Evolutionary conservation across 2,113 vertebrate genomes (phyloP), one percentile per base, ranked within the genome.

Genomic region (Piprites chloris): DNA sequence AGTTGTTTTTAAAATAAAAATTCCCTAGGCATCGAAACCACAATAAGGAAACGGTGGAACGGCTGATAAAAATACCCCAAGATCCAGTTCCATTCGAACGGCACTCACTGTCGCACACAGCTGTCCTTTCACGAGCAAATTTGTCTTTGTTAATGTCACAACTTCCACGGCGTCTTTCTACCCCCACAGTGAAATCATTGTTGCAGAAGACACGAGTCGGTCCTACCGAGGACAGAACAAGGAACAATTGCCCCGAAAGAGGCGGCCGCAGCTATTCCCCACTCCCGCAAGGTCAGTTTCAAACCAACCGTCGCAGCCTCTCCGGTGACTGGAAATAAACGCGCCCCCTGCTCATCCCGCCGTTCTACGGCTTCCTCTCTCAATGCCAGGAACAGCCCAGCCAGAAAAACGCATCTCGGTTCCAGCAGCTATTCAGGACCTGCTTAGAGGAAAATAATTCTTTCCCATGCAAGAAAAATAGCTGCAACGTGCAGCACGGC

Each of bases 211-310:
- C 67, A 89, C 13, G 55, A 63, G 76, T 97, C 71, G 15, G 88
- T 89, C 93, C 66, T 44, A 85, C 47, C 46, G 68, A 93, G 74
- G 96, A 91, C 66, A 18, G 94, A 97, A 97, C 91, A 95, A 96
- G 89, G 95, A 95, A 97, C 97, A 97, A 98, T 91, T 76, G 93
- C 96, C 86, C 92, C 52, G 41, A 89, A 87, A 96, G 95, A 90
- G 93, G 91, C 30, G 26, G 96, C 82, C 49, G 35, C 77, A 89
- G 97, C 92, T 94, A 89, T 81, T 89, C 84, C 90, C 96, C 95
- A 30, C 94, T 97, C 89, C 96, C 68, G 81, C 98, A 98, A 98
- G 97, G 98, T 98, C 98, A 98, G 78, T 87, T 76, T 20, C 47
- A 80, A 94, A 93, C 78, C 92, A 91, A 24, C 73, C 87, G 87